Evolutionary conservation across 2,888 invertebrate species (phyloP), one percentile per base, ranked within the genome.

Genomic region (Epistrophella euchroma): DNA sequence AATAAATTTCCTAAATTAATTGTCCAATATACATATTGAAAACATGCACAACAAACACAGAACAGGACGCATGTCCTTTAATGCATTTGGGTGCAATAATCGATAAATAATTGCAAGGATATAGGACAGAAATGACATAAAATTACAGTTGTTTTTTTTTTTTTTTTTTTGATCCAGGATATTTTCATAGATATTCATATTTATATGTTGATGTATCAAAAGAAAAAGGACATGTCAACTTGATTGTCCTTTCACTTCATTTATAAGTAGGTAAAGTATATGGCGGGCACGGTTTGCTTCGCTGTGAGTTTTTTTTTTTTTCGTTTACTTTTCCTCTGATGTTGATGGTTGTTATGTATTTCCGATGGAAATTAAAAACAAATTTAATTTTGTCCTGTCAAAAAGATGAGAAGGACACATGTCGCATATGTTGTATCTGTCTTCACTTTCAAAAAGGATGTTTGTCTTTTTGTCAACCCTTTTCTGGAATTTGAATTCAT

Each of bases 341-440:
- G 37, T 13, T 55, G 25, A 4, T 60, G 15, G 58, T 62, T 43
- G 15, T 32, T 15, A 19, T 50, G 3, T 70, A 13, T 50, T 25
- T 70, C 55, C 13, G 32, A 50, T 37, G 71, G 64, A 71, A 71
- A 86, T 86, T 86, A 86, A 86, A 86, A 86, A 86, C 86, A 78
- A 86, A 86, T 86, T 86, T 86, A 81, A 86, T 86, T 86, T 86
- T 43, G 70, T 81, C 71, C 74, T 86, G 86, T 86, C 86, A 86
- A 37, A 86, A 86, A 82, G 81, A 86, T 86, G 86, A 86, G 77
- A 81, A 74, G 81, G 77, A 86, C 86, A 86, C 70, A 82, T 86
- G 86, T 86, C 86, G 86, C 82, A 81, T 77, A 86, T 86, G 86
- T 81, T 77, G 77, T 84, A 75, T 75, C 77, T 78, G 81, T 86